These are phyloP conservation scores for Silurus lanzhouensis DNA, from an alignment of 2,797 vertebrate species.

Conservation along the genomic window DNA sequence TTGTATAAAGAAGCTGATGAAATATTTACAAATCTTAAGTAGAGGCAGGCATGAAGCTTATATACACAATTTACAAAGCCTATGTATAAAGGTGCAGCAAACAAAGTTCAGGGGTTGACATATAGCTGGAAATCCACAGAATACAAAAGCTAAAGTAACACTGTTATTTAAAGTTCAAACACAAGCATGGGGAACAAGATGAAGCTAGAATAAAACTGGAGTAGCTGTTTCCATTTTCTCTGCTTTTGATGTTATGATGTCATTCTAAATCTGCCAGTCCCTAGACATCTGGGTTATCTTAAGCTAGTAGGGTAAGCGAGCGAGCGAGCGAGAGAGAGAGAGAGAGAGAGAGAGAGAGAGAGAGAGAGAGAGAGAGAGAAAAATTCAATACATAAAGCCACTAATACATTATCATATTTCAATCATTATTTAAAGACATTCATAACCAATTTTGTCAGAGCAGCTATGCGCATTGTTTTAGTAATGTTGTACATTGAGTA, in stretches of 20 bases:
- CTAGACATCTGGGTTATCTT: background rate
- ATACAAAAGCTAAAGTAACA: background rate
- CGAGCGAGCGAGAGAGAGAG: background rate
- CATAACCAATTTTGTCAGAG: background rate
- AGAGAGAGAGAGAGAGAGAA: background rate
- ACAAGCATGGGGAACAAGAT: background rate
- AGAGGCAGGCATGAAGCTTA: background rate
- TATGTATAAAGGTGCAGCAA: background rate
- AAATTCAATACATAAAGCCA: background rate
- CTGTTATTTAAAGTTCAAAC: background rate
- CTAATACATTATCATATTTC: background rate
- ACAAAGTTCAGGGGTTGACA: background rate
- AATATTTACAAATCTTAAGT: constrained; percentile 4
- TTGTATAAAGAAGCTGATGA: background rate
- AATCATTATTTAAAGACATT: background rate
- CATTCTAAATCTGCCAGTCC: background rate
- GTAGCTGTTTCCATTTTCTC: background rate
- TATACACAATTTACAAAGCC: constrained; percentile 2
- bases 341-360: background rate
- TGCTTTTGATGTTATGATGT: background rate
- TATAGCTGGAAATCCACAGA: background rate
- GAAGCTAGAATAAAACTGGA: background rate
- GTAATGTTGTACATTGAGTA: background rate
- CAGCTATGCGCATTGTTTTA: background rate
- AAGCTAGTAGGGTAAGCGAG: background rate